Evolutionary conservation across 2,797 vertebrate genomes (phyloP), one percentile per base, ranked within the genome.

Genomic region (Urosaurus nigricauda): DNA sequence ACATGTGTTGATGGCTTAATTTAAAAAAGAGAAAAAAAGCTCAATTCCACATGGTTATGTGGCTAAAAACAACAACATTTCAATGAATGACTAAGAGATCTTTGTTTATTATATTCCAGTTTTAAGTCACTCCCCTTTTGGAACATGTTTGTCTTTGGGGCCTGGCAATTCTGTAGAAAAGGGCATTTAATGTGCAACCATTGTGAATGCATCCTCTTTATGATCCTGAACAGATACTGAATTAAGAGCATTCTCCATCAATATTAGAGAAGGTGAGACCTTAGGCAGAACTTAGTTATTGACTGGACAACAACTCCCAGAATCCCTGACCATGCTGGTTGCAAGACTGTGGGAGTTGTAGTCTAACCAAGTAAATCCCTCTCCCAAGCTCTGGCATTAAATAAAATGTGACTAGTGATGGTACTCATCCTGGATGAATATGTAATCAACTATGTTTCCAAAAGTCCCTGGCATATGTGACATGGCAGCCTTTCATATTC

Each of bases 11-110:
- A 47, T 47, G n/a, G 56, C 19, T 77, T 51, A 53, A 7, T 51
- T 51, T 7, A 29, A 68, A 83, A 86, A 84, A 32, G 37, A 21
- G 79, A 65, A 79, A n/a, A 78, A 70, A 21, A 82, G n/a, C 51
- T 60, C 47, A 40, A 32, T 51, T 35, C 63, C 84, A 84, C 37
- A 71, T 24, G 51, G 43, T 79, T 70, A 70, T 79, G 14, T n/a
- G 35, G 53, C 75, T 71, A 87, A 86, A 70, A 87, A n/a, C 35
- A 73, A 86, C 19, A 81, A 77, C 19, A 35, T 84, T 56, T 70
- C 65, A 79, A 58, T n/a, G 75, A 86, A 79, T 77, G 58, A 87
- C 24, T 58, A 70, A 81, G 26, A 32, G 1, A 58, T 47, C 40
- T 74, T 60, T 32, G 43, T 88, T 77, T 79, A 47, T 81, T 65